These are phyloP conservation scores for Andrena chrysosceles DNA, from an alignment of 2,888 invertebrate genomes.

Conservation along the genomic window DNA sequence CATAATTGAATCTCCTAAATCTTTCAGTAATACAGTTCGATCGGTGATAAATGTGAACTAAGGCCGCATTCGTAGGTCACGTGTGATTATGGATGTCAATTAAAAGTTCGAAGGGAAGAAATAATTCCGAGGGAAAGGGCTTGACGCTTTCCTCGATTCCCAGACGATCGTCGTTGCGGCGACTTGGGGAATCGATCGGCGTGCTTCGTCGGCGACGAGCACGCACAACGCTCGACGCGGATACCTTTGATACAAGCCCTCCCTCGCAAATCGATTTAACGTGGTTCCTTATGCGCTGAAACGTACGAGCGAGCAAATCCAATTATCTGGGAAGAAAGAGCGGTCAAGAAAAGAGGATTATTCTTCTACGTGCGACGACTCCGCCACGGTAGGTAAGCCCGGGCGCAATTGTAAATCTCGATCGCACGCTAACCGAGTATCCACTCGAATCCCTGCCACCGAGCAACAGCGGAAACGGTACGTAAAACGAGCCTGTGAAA, in stretches of 20 bases:
- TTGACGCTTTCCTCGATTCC: slow-evolving; percentile 48
- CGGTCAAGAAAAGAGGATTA: slow-evolving; percentile 75
- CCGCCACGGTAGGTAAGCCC: slow-evolving; percentile 25
- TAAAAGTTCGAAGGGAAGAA: no score
- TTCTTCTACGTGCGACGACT: slow-evolving; percentile 70
- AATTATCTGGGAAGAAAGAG: slow-evolving; percentile 68
- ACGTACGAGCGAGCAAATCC: slow-evolving; percentile 71
- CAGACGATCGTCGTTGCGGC: slow-evolving; percentile 37
- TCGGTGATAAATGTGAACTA: no score
- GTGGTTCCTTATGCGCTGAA: slow-evolving; percentile 65
- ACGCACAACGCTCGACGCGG: slow-evolving; percentile 18
- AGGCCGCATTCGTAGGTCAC: no score
- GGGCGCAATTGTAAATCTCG: slow-evolving; percentile 54
- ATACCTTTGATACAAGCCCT: slow-evolving; percentile 50
- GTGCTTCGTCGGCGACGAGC: slow-evolving; percentile 32
- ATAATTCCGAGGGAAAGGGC: slow-evolving; percentile 3
- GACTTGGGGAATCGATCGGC: slow-evolving; percentile 65
- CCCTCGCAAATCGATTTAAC: slow-evolving; percentile 69
- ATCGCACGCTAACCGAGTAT: slow-evolving; percentile 5
- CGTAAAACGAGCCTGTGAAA: not conserved
- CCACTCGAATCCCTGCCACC: slow-evolving; percentile 12
- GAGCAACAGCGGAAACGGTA: not conserved
- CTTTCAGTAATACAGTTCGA: no score
- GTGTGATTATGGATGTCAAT: no score
- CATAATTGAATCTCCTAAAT: no score